A percentile compares a stretch with the other conserved stretches of the same genome.
phyloP scores from a whole-genome alignment of 2,113 vertebrate genomes.

The Chiloscyllium plagiosum region DNA sequence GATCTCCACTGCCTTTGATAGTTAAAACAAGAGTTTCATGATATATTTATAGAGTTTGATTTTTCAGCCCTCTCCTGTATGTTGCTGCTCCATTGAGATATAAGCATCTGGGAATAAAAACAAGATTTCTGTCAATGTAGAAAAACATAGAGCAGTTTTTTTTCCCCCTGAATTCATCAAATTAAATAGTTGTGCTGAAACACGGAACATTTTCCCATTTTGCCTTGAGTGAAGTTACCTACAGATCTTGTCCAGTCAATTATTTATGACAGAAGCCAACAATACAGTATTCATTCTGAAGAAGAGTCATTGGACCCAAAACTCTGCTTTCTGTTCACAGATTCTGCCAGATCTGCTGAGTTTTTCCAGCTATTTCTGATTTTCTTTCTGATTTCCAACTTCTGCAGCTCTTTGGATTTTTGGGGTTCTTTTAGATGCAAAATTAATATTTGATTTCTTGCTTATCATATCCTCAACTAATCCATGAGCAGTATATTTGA shows the following conservation, averaged over 20 bases:
- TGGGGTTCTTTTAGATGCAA: no score
- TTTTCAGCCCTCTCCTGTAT: neutral
- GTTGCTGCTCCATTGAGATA: neutral
- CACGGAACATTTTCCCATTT: neutral
- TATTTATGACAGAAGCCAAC: neutral
- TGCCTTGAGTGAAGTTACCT: neutral
- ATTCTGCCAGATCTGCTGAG: no score
- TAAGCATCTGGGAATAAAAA: neutral
- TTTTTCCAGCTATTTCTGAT: no score
- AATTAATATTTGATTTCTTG: neutral
- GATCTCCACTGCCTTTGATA: neutral
- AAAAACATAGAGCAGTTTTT: neutral
- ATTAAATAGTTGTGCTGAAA: neutral
- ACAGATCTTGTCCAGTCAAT: neutral
- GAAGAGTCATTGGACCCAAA: no score
- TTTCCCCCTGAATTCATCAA: neutral
- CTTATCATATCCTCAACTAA: neutral
- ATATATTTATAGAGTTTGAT: conserved; percentile 4
- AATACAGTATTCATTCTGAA: no score
- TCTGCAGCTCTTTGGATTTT: no score
- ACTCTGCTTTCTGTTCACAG: no score
- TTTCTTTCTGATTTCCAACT: no score
- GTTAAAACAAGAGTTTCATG: no score
- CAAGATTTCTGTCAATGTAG: neutral
- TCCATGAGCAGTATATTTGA: neutral